These are phyloP conservation scores for Sebastolobus altivelis DNA, from an alignment of 2,797 vertebrate species.

Conservation along the genomic window DNA sequence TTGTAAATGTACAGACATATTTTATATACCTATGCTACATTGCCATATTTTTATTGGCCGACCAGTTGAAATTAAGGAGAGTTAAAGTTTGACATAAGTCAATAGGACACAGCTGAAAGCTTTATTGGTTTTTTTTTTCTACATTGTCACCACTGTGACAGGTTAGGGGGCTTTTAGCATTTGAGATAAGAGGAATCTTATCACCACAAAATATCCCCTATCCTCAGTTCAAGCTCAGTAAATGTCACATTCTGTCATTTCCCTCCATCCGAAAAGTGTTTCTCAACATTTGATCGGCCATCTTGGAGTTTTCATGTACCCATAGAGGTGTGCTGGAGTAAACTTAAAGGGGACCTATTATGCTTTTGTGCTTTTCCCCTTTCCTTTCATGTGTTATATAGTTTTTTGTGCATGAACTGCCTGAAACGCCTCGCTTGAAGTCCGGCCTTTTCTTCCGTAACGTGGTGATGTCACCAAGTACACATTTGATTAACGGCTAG, in stretches of 20 bases:
- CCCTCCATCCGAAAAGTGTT: slow-evolving; percentile 12
- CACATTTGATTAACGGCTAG: too few species aligned
- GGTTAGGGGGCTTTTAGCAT: slow-evolving; percentile 39
- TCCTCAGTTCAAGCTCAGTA: slow-evolving; percentile 24
- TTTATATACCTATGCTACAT: slow-evolving; percentile 85
- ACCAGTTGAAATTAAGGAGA: slow-evolving; percentile 62
- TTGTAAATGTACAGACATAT: slow-evolving; percentile 88
- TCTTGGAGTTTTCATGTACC: slow-evolving; percentile 7
- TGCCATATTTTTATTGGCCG: slow-evolving; percentile 86
- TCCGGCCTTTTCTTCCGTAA: too few species aligned
- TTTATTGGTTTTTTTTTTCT: slow-evolving; percentile 25
- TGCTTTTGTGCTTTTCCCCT: too few species aligned
- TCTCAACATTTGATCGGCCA: slow-evolving; percentile 8
- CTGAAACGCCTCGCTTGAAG: too few species aligned
- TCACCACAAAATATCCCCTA: slow-evolving; percentile 20
- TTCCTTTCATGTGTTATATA: too few species aligned
- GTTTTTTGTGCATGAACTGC: neutral
- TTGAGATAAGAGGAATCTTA: slow-evolving; percentile 16
- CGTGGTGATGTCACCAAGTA: too few species aligned
- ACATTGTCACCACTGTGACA: slow-evolving; percentile 34
- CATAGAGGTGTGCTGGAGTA: neutral
- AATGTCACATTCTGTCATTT: slow-evolving; percentile 44
- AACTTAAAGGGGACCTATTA: neutral
- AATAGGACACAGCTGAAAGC: slow-evolving; percentile 47
- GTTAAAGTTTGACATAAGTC: slow-evolving; percentile 56